Conservation (phyloP, 2,113 vertebrate genomes). For the Corvus hawaiiensis region DNA sequence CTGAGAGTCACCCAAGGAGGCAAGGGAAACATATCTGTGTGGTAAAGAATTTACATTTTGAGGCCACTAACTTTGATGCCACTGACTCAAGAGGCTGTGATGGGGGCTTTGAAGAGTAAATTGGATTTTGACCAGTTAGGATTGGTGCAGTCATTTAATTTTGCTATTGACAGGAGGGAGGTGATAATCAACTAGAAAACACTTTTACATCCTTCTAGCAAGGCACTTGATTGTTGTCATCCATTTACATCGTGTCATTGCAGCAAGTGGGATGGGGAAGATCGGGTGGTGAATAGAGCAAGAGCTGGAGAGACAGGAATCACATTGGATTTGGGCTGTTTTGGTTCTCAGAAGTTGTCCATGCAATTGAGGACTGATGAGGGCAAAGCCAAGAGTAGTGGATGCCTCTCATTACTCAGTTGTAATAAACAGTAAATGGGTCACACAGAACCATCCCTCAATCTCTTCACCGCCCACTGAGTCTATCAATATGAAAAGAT, state of each 20-base stretch:
- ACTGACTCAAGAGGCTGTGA: background rate
- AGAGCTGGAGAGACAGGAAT: background rate
- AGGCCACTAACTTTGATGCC: background rate
- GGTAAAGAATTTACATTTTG: background rate
- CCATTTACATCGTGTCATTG: background rate
- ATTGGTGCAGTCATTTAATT: background rate
- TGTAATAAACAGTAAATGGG: background rate
- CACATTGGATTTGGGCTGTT: background rate
- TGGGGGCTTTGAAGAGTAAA: background rate
- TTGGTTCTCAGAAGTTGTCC: background rate
- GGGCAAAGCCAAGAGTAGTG: background rate
- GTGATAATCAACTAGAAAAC: background rate
- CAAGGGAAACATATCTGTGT: rapidly evolving
- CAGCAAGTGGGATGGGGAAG: background rate
- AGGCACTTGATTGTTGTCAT: background rate
- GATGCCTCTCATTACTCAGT: background rate
- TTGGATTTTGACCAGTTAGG: background rate
- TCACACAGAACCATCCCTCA: background rate
- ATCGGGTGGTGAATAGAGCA: background rate
- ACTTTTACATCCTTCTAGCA: background rate
- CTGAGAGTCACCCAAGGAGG: background rate
- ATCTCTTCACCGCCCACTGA: background rate
- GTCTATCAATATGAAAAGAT: background rate
- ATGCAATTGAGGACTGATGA: background rate
- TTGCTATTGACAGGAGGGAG: background rate